Evolutionary conservation across 2,888 invertebrate species (phyloP).

Genomic region (Caenorhabditis sp.): DNA sequence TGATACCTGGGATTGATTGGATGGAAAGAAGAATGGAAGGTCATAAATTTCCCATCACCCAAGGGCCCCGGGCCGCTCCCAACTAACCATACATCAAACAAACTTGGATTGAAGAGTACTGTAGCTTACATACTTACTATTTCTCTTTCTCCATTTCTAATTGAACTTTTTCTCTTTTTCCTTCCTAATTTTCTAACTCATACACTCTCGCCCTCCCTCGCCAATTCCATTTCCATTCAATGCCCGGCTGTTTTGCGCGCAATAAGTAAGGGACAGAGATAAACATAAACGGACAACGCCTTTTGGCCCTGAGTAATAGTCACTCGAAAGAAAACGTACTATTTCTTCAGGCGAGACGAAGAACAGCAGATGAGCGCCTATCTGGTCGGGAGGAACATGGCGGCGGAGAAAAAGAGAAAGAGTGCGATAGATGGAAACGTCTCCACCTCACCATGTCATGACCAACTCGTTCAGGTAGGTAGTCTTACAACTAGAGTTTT

Average conservation of each 20-base stretch:
- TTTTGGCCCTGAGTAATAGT: slow-evolving; percentile 52
- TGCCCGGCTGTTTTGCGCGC: slow-evolving; percentile 24
- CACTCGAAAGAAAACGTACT: slow-evolving; percentile 48
- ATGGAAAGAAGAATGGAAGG: slow-evolving; percentile 23
- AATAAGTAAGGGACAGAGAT: slow-evolving; percentile 40
- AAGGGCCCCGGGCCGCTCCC: slow-evolving; percentile 36
- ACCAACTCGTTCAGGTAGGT: slow-evolving; percentile 58
- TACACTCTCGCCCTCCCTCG: too few species aligned
- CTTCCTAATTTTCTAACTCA: slow-evolving; percentile 29
- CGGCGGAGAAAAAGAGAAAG: slow-evolving; percentile 51
- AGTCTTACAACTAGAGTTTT: too few species aligned
- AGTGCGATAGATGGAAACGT: slow-evolving; percentile 36
- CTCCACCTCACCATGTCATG: slow-evolving; percentile 25
- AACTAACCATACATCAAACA: slow-evolving; percentile 23
- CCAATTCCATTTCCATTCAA: slow-evolving; percentile 14
- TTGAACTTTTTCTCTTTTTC: slow-evolving; percentile 23
- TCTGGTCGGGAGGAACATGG: slow-evolving; percentile 58
- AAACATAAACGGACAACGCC: slow-evolving; percentile 59
- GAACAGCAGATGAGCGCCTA: slow-evolving; percentile 63
- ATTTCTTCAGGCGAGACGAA: slow-evolving; percentile 61
- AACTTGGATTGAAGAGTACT: not conserved
- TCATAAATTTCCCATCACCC: slow-evolving; percentile 45
- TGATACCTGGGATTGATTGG: not conserved
- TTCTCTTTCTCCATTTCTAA: slow-evolving; percentile 11
- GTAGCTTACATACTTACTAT: slow-evolving; percentile 20